These are phyloP conservation scores for Momotus momota DNA, from an alignment of 2,797 vertebrate genomes.

Conservation along the genomic window DNA sequence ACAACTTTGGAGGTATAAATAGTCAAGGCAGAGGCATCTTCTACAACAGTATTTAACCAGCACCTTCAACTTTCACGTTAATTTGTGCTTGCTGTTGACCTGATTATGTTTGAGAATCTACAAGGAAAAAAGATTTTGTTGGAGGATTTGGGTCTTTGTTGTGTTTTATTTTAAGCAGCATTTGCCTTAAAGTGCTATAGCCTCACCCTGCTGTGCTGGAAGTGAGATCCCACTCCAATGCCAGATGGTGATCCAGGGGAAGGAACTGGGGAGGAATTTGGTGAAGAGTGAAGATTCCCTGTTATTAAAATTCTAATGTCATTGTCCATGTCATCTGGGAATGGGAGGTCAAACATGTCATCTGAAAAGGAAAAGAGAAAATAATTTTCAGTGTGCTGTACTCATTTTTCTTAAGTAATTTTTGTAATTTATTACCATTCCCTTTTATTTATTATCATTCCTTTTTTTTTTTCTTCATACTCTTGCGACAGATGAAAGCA, in stretches of 20 bases:
- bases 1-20: background rate
- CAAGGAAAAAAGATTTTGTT: background rate
- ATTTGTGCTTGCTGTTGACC: background rate
- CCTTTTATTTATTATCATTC: background rate
- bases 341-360: slow-evolving; percentile 83
- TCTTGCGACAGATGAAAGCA: background rate
- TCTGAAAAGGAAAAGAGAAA: slow-evolving; percentile 68
- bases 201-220: slow-evolving; percentile 92
- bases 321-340: slow-evolving; percentile 94
- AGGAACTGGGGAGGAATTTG: slow-evolving; percentile 93
- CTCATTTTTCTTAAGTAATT: background rate
- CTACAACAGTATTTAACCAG: background rate
- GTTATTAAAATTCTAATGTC: slow-evolving; percentile 97
- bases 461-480: background rate
- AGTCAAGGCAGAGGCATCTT: background rate
- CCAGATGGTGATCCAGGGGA: slow-evolving; percentile 94
- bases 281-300: slow-evolving; percentile 94
- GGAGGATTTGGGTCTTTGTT: background rate
- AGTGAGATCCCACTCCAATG: slow-evolving; percentile 92
- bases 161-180: background rate
- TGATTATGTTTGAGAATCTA: background rate
- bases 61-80: background rate
- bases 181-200: background rate
- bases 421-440: background rate
- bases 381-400: background rate